Evolutionary conservation across 2,797 vertebrate species (phyloP).

Genomic region (Gymnothorax reevesii): DNA sequence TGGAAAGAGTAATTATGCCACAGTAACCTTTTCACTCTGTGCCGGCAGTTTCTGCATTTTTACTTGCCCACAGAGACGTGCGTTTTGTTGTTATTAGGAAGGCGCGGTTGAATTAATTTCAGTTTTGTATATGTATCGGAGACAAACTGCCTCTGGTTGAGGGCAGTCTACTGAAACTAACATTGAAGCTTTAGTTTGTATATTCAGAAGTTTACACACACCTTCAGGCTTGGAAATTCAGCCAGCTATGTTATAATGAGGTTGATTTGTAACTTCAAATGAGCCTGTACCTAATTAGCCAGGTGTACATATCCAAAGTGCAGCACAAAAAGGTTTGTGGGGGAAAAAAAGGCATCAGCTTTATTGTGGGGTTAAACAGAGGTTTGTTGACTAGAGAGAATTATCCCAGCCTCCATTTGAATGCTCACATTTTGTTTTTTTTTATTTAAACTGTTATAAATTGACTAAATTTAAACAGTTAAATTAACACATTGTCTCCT

Average conservation of each 20-base stretch:
- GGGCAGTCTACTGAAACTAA: background rate
- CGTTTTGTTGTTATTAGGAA: background rate
- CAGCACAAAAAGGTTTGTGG: conserved; percentile 31
- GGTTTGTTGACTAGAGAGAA: conserved; percentile 34
- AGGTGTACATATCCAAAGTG: conserved; percentile 31
- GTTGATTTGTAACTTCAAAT: conserved; percentile 48
- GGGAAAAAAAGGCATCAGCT: conserved; percentile 34
- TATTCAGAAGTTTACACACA: conserved; percentile 14
- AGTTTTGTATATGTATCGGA: background rate
- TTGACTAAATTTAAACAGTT: too few species aligned
- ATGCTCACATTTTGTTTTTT: conserved; percentile 57
- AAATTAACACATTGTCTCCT: too few species aligned
- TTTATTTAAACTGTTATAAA: conserved; percentile 51
- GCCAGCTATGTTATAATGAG: conserved; percentile 49
- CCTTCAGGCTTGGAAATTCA: conserved; percentile 13
- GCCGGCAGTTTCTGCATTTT: conserved; percentile 54
- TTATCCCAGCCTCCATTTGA: conserved; percentile 53
- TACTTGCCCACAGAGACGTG: conserved; percentile 20
- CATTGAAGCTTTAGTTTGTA: background rate
- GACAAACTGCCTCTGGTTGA: background rate
- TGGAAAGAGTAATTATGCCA: conserved; percentile 54
- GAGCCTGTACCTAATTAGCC: conserved; percentile 23
- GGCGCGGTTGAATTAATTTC: background rate
- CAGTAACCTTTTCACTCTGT: conserved; percentile 59
- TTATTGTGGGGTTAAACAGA: conserved; percentile 29